Base-by-base conservation (phyloP, 2,113 vertebrate species). In the Tonatia bakeri region DNA sequence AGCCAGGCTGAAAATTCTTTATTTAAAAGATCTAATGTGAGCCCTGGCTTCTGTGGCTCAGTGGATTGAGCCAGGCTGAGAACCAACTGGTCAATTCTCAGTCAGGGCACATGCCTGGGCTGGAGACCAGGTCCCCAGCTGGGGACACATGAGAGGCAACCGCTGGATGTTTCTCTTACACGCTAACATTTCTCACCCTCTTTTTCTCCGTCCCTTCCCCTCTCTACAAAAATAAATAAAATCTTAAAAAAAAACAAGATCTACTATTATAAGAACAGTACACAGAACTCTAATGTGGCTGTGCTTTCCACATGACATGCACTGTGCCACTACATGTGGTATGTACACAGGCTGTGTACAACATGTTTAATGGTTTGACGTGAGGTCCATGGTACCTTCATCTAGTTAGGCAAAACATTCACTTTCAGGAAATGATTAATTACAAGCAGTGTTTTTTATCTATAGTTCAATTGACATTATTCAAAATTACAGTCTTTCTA, bases 21-120 rank as follows among this genome's bases (percentile, higher is more conserved):
- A 98, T 99, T 99, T 98, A 99, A 99, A 99, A 98, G 98, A 87
- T 98, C 98, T 99, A 98, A 98, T 98, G 97, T 98, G 98, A 98
- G 61, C 61, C 61, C 61, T 64, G 61, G 28, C 61, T 64, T 28
- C 61, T 64, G 61, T 64, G 61, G 61, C 61, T 64, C 61, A 31
- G 61, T 64, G 13, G 13, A 31, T 13, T 31, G 61, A 64, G 61
- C 61, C 2, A 5, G 28, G 12, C 61, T 64, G 61, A 5, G 20
- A 64, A 64, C 61, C 28, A 31, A 31, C 28, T 14, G 5, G 31
- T 64, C 12, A 8, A 31, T 28, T 64, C 61, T 28, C 59, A 64
- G 61, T 31, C 13, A 9, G 61, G 28, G 61, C 61, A 31, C 61
- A 15, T 64, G 61, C 28, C 28, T 64, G 61, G 61, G 61, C 31